Conservation (phyloP, 1,140 invertebrate genomes). For the Lepidotrigona ventralis region DNA sequence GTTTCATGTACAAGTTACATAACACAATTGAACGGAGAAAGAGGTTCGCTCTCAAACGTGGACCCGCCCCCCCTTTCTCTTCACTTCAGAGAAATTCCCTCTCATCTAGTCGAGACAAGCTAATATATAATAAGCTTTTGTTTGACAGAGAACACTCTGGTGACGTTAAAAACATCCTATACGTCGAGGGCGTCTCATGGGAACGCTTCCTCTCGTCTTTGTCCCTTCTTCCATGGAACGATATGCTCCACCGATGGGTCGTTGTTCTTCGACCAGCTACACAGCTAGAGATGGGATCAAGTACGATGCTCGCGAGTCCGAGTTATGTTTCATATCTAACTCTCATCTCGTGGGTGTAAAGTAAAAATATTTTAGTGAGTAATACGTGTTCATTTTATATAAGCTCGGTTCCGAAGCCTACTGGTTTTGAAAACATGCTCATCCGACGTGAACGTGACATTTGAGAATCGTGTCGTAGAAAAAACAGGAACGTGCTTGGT, state of each 20-base stretch:
- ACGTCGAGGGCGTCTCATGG: conserved; percentile 25
- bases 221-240: background rate
- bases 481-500: too few relatives aligned
- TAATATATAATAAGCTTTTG: conserved; percentile 38
- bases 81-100: conserved; percentile 1
- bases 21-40: background rate
- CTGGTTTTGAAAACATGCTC: too few relatives aligned
- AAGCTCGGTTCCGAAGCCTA: too few relatives aligned
- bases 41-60: background rate
- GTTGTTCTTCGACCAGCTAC: conserved; percentile 38
- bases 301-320: too few relatives aligned
- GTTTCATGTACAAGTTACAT: background rate
- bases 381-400: too few relatives aligned
- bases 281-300: too few relatives aligned
- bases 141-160: conserved; percentile 10
- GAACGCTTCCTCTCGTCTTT: conserved; percentile 12
- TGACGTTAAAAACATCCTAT: conserved; percentile 26
- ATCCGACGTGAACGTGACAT: too few relatives aligned
- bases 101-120: background rate
- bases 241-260: background rate
- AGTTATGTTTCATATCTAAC: too few relatives aligned
- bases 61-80: too few relatives aligned
- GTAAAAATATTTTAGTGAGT: too few relatives aligned
- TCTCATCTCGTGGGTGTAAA: too few relatives aligned
- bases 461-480: too few relatives aligned